phyloP scores from a whole-genome alignment of 2,888 invertebrate species.

The Nephrotoma appendiculata region DNA sequence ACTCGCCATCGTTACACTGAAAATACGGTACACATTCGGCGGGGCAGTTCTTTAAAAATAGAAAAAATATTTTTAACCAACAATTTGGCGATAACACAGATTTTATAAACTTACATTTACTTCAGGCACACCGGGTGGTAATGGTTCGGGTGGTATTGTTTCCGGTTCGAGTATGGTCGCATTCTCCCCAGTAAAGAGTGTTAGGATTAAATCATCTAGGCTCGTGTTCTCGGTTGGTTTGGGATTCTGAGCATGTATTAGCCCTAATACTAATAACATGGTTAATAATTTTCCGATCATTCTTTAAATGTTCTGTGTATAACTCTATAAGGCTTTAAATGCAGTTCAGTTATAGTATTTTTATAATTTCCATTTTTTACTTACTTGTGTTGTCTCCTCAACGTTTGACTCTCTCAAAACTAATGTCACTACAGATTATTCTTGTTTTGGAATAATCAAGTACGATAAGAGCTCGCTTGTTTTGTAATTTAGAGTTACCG shows the following conservation, averaged over 20 bases:
- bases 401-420: background rate
- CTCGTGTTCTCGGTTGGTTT: background rate
- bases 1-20: conserved; percentile 48
- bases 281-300: background rate
- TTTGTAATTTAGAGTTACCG: no score
- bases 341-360: no score
- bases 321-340: background rate
- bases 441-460: background rate
- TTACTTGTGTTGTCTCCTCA: background rate
- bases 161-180: background rate
- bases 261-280: background rate
- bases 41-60: background rate
- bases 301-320: background rate
- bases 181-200: background rate
- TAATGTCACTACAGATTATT: background rate
- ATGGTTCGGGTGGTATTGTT: background rate
- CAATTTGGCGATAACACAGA: background rate
- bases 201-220: background rate
- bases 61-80: background rate
- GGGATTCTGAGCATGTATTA: background rate
- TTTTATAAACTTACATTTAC: background rate
- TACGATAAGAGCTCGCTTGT: no score
- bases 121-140: background rate
- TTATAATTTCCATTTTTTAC: background rate
- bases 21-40: conserved; percentile 69